Conservation (phyloP, 2,888 invertebrate genomes). For the Eristalis pertinax region DNA sequence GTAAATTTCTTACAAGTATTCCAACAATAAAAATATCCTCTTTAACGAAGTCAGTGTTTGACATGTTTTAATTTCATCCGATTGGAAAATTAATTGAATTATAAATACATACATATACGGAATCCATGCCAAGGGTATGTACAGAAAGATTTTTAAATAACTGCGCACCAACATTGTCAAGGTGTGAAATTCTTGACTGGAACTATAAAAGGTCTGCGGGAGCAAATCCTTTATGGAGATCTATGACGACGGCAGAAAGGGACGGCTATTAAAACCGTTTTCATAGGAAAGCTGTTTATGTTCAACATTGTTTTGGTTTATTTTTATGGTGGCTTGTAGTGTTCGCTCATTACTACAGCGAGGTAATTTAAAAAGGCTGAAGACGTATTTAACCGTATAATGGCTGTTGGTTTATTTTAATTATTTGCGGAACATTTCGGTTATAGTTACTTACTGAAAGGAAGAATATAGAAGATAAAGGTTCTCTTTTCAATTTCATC, state of each 20-base stretch:
- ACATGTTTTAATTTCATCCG: not conserved
- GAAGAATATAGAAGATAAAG: not conserved
- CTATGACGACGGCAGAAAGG: not conserved
- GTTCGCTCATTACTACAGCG: not conserved
- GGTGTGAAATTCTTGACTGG: not conserved
- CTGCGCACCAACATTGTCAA: not conserved
- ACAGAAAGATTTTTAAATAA: not conserved
- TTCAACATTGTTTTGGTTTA: not conserved
- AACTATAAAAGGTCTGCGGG: not conserved
- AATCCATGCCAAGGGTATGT: not conserved
- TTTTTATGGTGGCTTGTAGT: not conserved
- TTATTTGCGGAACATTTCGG: not conserved
- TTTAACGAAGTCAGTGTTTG: not conserved
- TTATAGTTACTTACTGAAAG: not conserved
- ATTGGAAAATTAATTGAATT: not conserved
- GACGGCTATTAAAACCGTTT: not conserved
- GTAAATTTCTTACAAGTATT: no score
- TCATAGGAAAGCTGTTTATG: not conserved
- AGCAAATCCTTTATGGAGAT: not conserved
- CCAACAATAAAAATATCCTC: no score
- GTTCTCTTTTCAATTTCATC: not conserved
- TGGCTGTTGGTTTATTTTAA: not conserved
- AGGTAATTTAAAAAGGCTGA: not conserved
- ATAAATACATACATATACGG: not conserved
- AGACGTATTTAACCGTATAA: not conserved